Evolutionary conservation across 2,113 vertebrate genomes (phyloP), one percentile per base, ranked within the genome.

Genomic region (Proterorhinus semilunaris): DNA sequence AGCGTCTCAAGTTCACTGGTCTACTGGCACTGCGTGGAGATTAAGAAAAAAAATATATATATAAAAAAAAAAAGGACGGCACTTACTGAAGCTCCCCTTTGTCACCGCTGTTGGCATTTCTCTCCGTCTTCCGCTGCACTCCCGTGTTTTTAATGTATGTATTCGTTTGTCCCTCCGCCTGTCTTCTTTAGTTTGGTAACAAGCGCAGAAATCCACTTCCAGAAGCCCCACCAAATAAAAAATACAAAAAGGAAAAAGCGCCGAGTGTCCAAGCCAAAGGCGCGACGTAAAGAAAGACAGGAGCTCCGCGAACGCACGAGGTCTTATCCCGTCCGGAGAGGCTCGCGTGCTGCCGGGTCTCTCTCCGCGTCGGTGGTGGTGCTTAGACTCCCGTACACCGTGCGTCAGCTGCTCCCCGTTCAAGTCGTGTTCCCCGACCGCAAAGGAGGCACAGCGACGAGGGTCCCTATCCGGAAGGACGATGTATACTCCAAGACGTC

Each of bases 91-190:
- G 87, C 88, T 90, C 88, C 74, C 78, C 83, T 83, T 76, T 87
- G 86, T 88, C 83, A 58, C 85, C 80, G 86, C 81, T 83, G 81
- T 90, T 80, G 70, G 89, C 91, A 91, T 92, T 79, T 87, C 89
- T 90, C 83, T 90, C 75, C 78, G 68, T 65, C 75, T 61, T 66
- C 42, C 62, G 44, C 16, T 21, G 52, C 54, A 27, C 17, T 21
- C 27, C 80, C 42, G 17, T 72, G 21, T 81, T 17, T 66, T 76
- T 75, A 83, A 75, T 27, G 27, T 27, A 3, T 27, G 27, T 27
- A 3, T 27, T 1, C 3, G 27, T 36, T 36, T 36, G 53, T 54
- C 53, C 53, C n/a, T 17, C 50, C 49, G 50, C n/a, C 49, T 15
- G 50, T 51, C 50, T 15, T 86, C 82, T 36, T 79, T 80, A 80